Evolutionary conservation across 1,140 invertebrate genomes (phyloP), one percentile per base, ranked within the genome.

Genomic region (Leguminivora glycinivorella): DNA sequence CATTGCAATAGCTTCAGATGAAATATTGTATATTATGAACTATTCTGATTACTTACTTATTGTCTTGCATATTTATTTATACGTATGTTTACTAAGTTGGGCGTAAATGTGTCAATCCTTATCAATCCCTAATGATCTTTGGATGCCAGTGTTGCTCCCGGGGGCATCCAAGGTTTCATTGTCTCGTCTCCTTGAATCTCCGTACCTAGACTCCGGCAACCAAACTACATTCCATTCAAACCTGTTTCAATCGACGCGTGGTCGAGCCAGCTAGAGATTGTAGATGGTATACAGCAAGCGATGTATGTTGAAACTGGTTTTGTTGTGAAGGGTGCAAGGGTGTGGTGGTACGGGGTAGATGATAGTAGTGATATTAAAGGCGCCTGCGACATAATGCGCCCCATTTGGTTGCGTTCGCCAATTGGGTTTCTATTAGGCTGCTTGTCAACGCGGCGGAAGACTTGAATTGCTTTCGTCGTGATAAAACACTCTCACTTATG

Each of bases 321-420:
- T 22, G 4, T 1, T 47, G 0, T 22, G 1, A 52, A 52, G 43
- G 9, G 19, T 5, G 19, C 7, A n/a, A 6, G 17, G 47, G 47
- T 52, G 47, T 52, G 47, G 4, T 22, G 10, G 47, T 52, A 2
- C 4, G 5, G 47, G 6, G 47, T 19, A 52, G 47, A 52, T 19
- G 43, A 47, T 47, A 47, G 43, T 47, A 52, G 19, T 52, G 47
- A 17, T 22, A 52, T 52, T 52, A 52, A 52, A 52, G 47, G 47
- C 47, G 47, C 47, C 47, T 52, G 19, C 17, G 17, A 19, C 47
- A 22, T 22, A 52, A 52, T 52, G 19, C 17, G 43, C 4, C 7
- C 47, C 47, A 52, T 52, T 52, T 22, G 17, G 47, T 22, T 22
- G 47, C 6, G 19, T n/a, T 52, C 17, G 47, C 47, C 19, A 52